Evolutionary conservation across 2,113 vertebrate genomes (phyloP).

Genomic region (Pterophyllum scalare): DNA sequence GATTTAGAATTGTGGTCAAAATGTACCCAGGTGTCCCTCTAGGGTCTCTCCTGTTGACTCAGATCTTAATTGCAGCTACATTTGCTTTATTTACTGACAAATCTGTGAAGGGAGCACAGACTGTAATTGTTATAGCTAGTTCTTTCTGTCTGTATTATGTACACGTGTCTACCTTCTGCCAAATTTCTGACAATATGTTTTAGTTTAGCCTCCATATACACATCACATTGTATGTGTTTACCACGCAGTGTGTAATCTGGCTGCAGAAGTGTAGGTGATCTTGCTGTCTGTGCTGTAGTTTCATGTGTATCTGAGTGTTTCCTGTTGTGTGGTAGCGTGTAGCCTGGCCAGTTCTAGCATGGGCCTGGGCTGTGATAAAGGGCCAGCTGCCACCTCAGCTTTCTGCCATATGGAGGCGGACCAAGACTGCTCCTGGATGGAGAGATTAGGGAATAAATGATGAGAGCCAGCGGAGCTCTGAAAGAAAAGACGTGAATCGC

Average conservation of each 20-base stretch:
- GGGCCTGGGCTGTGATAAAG: slow-evolving; percentile 31
- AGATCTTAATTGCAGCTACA: background rate
- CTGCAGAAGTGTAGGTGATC: slow-evolving; percentile 21
- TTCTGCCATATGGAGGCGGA: slow-evolving; percentile 52
- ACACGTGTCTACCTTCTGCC: background rate
- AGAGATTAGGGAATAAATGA: slow-evolving; percentile 58
- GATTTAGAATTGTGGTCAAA: background rate
- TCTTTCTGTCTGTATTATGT: background rate
- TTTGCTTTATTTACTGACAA: background rate
- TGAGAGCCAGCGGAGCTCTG: slow-evolving; percentile 11
- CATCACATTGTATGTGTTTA: background rate
- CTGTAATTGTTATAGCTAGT: background rate
- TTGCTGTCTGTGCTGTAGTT: background rate
- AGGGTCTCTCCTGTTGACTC: background rate
- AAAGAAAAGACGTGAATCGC: slow-evolving; percentile 2
- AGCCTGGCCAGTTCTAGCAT: slow-evolving; percentile 5
- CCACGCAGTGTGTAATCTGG: slow-evolving; percentile 13
- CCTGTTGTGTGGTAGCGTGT: slow-evolving; percentile 24
- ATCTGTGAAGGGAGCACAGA: background rate
- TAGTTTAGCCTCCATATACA: background rate
- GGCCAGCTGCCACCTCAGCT: slow-evolving; percentile 50
- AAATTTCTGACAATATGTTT: background rate
- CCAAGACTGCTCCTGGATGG: slow-evolving; percentile 48
- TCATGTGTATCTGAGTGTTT: background rate
- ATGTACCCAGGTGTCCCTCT: background rate